Percentiles rank a stretch among this genome's conserved stretches.
Conservation (phyloP, 2,797 vertebrate species). For the Halcyon leucocephala region DNA sequence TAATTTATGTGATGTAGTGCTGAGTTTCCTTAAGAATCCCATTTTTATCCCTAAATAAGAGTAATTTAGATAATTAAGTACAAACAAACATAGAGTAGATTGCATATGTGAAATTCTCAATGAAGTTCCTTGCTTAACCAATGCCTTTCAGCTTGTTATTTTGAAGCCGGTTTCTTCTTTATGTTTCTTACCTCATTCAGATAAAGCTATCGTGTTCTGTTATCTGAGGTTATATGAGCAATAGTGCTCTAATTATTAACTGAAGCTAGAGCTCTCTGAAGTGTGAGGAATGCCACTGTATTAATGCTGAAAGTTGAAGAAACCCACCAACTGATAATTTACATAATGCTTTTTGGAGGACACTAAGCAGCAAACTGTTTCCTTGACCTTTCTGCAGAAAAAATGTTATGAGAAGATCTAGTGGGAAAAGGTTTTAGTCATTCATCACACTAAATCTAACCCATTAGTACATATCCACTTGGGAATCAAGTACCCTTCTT, state of each 20-base stretch:
- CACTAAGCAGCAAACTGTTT: background rate
- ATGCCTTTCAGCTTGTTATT: background rate
- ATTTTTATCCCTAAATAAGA: background rate
- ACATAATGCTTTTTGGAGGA: background rate
- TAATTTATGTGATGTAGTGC: background rate
- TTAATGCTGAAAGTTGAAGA: background rate
- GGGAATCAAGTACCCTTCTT: background rate
- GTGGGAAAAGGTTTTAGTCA: background rate
- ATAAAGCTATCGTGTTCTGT: background rate
- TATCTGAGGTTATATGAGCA: background rate
- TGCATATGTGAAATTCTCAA: background rate
- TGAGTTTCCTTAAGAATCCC: background rate
- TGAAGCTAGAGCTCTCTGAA: background rate
- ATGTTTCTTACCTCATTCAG: background rate
- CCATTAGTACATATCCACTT: background rate
- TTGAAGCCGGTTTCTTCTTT: background rate
- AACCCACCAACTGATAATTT: background rate
- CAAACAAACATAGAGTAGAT: background rate
- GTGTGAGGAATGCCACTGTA: background rate
- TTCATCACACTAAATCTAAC: background rate
- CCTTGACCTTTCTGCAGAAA: background rate
- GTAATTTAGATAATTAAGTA: background rate
- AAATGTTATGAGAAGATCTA: background rate
- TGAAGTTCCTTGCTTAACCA: background rate
- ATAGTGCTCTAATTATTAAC: background rate